Evolutionary conservation across 1,140 invertebrate genomes (phyloP), one percentile per base, ranked within the genome.

Genomic region (Leucophenga varia): DNA sequence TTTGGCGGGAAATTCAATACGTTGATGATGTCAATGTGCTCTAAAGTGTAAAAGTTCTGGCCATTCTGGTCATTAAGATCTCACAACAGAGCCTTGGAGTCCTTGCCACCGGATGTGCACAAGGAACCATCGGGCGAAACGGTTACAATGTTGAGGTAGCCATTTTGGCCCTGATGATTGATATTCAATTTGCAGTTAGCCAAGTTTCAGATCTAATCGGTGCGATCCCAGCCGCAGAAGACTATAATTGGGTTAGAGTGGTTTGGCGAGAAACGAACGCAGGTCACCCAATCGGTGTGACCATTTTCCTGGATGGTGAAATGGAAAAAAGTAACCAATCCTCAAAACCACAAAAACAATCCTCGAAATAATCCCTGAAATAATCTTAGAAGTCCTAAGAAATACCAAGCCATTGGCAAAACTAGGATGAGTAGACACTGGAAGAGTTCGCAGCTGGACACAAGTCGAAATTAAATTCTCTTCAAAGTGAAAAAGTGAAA

Each of bases 61-160:
- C 93, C 95, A n/a, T n/a, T n/a, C n/a, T n/a, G n/a, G 76, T 98
- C 96, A 79, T 98, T 98, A 64, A 99, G 79, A 77, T 99, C 96
- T 95, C 95, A 98, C 25, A 99, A 78, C 94, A n/a, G n/a, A n/a
- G n/a, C n/a, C n/a, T n/a, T n/a, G n/a, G n/a, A n/a, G n/a, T n/a
- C n/a, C n/a, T n/a, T 98, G 61, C 95, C 96, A 78, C 96, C 96
- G 56, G 94, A 97, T 17, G 96, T 95, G 79, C 96, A 99, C 3
- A 99, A 83, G 6, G 95, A 98, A 71, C 95, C 96, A 82, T 99
- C 96, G 72, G 96, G 96, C 50, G 95, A 97, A 28, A 99, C 95
- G 4, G 96, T 98, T 0, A 98, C 95, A 37, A 92, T 94, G 79
- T 98, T 98, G 61, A 99, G 79, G 78, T 97, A 98, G 10, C 95